Evolutionary conservation across 2,888 invertebrate genomes (phyloP).

Genomic region (Meandrusa payeni): DNA sequence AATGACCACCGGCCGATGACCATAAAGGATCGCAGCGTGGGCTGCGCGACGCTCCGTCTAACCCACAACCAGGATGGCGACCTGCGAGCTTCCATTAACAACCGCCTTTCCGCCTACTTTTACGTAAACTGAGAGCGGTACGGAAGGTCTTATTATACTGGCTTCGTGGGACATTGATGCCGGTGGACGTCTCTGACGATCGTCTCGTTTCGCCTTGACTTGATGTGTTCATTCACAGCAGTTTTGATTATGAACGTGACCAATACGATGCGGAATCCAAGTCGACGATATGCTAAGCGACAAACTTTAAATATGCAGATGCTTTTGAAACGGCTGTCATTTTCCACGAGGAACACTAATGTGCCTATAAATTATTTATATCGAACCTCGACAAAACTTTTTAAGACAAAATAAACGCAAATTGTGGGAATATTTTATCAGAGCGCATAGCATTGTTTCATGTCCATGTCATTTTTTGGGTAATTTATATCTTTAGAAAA

Average conservation of each 20-base stretch:
- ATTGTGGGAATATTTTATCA: neutral
- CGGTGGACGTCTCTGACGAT: constrained; percentile 52
- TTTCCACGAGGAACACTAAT: constrained; percentile 14
- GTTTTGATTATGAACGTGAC: constrained; percentile 54
- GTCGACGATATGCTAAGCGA: constrained; percentile 29
- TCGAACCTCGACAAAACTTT: neutral
- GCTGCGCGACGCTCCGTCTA: constrained; percentile 67
- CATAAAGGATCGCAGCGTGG: constrained; percentile 70
- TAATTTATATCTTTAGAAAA: constrained; percentile 7
- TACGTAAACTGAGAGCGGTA: constrained; percentile 28
- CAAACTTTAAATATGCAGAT: constrained; percentile 11
- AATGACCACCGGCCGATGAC: constrained; percentile 68
- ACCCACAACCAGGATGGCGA: constrained; percentile 44
- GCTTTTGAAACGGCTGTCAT: constrained; percentile 7
- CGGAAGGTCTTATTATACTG: constrained; percentile 35
- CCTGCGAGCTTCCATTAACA: constrained; percentile 29
- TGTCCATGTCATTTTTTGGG: neutral
- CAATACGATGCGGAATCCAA: constrained; percentile 33
- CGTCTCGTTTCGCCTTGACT: constrained; percentile 50
- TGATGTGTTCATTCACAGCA: constrained; percentile 71
- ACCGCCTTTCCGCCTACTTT: constrained; percentile 11
- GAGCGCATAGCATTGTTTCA: neutral
- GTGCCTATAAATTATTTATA: constrained; percentile 6
- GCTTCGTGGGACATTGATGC: constrained; percentile 36
- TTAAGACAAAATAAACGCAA: neutral